Conservation (phyloP, 1,140 invertebrate species). For the Drosophila azteca region DNA sequence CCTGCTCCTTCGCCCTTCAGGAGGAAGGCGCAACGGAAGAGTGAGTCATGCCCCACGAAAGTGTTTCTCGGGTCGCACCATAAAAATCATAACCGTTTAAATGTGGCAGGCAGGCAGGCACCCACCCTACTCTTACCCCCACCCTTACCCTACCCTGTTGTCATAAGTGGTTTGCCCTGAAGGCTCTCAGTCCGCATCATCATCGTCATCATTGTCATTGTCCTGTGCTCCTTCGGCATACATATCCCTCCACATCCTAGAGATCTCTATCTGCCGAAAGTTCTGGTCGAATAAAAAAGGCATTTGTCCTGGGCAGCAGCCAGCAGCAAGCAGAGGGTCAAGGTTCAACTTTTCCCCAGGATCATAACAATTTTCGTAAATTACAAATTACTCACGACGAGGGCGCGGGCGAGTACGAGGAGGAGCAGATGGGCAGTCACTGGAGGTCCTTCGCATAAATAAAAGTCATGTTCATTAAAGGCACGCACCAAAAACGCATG, state of each 20-base stretch:
- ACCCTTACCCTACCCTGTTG: conserved; percentile 15
- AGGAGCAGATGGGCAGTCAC: background rate
- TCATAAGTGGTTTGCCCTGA: conserved; percentile 2
- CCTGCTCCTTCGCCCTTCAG: conserved; percentile 51
- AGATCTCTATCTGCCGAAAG: conserved; percentile 54
- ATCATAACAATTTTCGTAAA: conserved; percentile 79
- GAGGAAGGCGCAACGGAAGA: conserved; percentile 6
- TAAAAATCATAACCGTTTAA: conserved; percentile 80
- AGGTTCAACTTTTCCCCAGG: conserved; percentile 51
- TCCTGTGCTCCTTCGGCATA: background rate
- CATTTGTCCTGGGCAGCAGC: conserved; percentile 30
- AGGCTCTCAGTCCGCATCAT: conserved; percentile 29
- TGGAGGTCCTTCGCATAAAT: conserved; percentile 8
- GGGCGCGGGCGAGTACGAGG: conserved; percentile 1
- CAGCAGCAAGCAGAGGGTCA: conserved; percentile 24
- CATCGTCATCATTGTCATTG: conserved; percentile 20
- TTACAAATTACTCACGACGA: conserved; percentile 67
- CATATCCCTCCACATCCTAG: background rate
- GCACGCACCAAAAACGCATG: conserved; percentile 62
- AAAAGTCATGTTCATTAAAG: conserved; percentile 68
- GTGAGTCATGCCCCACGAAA: conserved; percentile 60
- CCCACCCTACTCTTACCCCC: conserved; percentile 1
- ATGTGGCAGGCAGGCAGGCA: conserved; percentile 13
- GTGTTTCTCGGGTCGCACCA: conserved; percentile 63
- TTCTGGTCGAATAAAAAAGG: conserved; percentile 66